Conservation (phyloP, 35 echinoderm and acorn worm species). For the Heliocidaris erythrogramma region DNA sequence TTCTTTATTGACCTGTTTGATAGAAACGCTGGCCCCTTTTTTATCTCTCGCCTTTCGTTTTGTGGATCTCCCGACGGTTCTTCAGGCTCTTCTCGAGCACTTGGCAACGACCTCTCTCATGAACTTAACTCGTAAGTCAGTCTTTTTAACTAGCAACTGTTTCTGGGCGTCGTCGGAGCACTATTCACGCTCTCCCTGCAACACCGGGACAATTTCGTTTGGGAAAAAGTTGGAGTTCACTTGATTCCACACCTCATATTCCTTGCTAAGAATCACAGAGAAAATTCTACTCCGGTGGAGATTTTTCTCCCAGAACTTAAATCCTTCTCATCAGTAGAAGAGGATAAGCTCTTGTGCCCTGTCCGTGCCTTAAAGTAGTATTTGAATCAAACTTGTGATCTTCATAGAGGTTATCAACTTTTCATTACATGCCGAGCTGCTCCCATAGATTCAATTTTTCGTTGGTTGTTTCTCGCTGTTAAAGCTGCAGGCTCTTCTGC, state of each 20-base stretch:
- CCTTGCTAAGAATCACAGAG: background rate
- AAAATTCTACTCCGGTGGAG: background rate
- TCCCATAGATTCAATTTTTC: background rate
- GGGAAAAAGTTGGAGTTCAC: background rate
- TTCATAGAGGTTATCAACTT: background rate
- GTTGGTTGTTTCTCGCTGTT: background rate
- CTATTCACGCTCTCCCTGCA: slow-evolving; percentile 19
- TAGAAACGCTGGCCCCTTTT: background rate
- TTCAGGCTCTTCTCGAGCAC: background rate
- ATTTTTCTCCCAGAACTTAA: background rate
- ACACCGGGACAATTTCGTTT: slow-evolving; percentile 14
- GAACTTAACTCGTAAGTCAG: background rate
- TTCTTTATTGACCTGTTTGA: background rate
- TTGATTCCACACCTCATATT: background rate
- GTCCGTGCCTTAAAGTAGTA: slow-evolving; percentile 12
- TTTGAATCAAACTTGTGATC: background rate
- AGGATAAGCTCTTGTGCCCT: slow-evolving; percentile 15
- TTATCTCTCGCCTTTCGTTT: too few species aligned
- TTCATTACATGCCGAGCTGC: background rate
- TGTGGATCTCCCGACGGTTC: too few species aligned
- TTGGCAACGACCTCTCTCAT: background rate
- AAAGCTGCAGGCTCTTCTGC: background rate
- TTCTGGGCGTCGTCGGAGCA: slow-evolving; percentile 19
- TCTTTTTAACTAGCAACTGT: background rate
- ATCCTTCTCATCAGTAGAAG: background rate